phyloP scores from a whole-genome alignment of 2,113 vertebrate species.

The Phoxinus phoxinus region DNA sequence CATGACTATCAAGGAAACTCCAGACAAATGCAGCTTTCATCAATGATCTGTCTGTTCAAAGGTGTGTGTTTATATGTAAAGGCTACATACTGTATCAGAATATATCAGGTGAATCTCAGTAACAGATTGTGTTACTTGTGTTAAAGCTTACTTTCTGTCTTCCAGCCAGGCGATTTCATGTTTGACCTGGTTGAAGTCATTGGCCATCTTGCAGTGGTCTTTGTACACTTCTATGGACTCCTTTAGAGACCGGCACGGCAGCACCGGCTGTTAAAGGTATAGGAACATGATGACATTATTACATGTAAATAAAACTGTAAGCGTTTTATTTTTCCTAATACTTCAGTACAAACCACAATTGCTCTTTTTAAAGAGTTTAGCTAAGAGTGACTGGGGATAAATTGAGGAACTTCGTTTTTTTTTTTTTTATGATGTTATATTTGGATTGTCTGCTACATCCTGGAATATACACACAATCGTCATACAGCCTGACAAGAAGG shows the following conservation, averaged over 20 bases:
- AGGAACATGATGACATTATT: conserved; percentile 16
- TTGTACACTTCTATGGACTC: conserved; percentile 95
- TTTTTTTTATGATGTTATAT: background rate
- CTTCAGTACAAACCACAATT: background rate
- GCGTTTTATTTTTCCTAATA: background rate
- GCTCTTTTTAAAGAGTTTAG: background rate
- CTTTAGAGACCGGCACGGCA: conserved; percentile 86
- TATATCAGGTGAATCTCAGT: background rate
- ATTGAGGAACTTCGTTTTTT: background rate
- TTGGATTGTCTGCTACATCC: background rate
- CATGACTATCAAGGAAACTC: conserved; percentile 53
- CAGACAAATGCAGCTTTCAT: conserved; percentile 35
- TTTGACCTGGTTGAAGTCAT: conserved; percentile 93
- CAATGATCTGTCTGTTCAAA: background rate
- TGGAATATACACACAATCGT: conserved; percentile 8
- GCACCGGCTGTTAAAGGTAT: conserved; percentile 84
- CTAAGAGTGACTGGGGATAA: background rate
- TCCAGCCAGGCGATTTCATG: conserved; percentile 92
- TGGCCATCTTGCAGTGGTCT: conserved; percentile 95
- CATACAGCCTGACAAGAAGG: background rate
- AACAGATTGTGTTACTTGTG: background rate
- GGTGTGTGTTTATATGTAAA: background rate
- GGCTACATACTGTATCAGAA: background rate
- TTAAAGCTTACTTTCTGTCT: conserved; percentile 88
- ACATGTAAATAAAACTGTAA: too few species aligned